These are phyloP conservation scores for Netelia inedita DNA, from an alignment of 2,888 invertebrate species.

Conservation along the genomic window DNA sequence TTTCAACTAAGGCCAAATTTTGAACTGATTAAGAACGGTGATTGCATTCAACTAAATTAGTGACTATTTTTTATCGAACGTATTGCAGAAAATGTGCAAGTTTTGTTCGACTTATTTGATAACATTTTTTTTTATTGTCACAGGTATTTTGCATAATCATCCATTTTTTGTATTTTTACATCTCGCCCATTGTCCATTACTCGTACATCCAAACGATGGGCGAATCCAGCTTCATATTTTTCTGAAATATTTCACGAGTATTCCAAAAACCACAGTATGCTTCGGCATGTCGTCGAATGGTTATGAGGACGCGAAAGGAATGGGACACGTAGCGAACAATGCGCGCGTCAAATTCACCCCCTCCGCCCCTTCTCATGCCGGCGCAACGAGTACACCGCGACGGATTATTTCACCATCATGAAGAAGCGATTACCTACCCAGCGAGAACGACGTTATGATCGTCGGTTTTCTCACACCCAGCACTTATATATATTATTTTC, in stretches of 20 bases:
- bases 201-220: background rate
- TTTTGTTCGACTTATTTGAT: too few relatives aligned
- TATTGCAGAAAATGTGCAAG: too few relatives aligned
- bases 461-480: slow-evolving; percentile 64
- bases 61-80: too few relatives aligned
- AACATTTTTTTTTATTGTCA: too few relatives aligned
- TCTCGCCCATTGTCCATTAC: background rate
- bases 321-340: slow-evolving; percentile 1
- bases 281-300: slow-evolving; percentile 10
- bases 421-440: slow-evolving; percentile 68
- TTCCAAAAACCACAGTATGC: background rate
- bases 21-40: too few relatives aligned
- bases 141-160: too few relatives aligned
- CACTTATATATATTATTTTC: slow-evolving; percentile 62
- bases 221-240: background rate
- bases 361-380: background rate
- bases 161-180: too few relatives aligned
- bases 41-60: too few relatives aligned
- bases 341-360: slow-evolving; percentile 21
- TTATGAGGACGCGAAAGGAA: background rate
- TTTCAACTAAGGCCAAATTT: too few relatives aligned
- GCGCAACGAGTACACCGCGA: slow-evolving; percentile 21
- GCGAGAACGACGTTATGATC: slow-evolving; percentile 64
- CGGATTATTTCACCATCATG: slow-evolving; percentile 67
- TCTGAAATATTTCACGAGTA: slow-evolving; percentile 9